Evolutionary conservation across 2,113 vertebrate species (phyloP).

Genomic region (Thymallus thymallus): DNA sequence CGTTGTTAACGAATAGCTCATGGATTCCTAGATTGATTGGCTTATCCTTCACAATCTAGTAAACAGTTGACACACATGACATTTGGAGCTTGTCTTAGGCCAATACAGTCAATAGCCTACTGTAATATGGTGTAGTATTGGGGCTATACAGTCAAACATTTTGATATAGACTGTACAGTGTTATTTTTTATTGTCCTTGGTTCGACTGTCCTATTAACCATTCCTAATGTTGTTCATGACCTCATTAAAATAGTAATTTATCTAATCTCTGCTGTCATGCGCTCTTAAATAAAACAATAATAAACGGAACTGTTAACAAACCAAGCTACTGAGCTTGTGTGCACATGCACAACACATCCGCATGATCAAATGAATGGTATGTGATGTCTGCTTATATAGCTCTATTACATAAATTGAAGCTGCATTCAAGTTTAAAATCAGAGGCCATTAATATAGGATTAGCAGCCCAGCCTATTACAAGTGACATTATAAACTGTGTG

Average conservation of each 20-base stretch:
- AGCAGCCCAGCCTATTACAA: too few species aligned
- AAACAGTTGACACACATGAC: slow-evolving; percentile 4
- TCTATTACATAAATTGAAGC: not conserved
- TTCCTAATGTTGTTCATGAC: not conserved
- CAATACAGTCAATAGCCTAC: not conserved
- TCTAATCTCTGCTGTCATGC: not conserved
- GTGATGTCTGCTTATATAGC: not conserved
- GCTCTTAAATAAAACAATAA: not conserved
- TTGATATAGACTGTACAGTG: not conserved
- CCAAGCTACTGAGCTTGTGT: not conserved
- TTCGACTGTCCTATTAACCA: not conserved
- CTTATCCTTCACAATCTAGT: slow-evolving; percentile 18
- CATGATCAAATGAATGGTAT: not conserved
- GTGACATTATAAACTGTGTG: too few species aligned
- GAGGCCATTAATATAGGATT: too few species aligned
- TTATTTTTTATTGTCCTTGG: not conserved
- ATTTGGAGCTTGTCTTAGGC: not conserved
- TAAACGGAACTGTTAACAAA: not conserved
- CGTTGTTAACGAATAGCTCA: slow-evolving; percentile 20
- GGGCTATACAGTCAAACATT: too few species aligned
- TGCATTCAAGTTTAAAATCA: not conserved
- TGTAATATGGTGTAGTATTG: too few species aligned
- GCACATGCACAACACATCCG: not conserved
- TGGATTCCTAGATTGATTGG: slow-evolving; percentile 10
- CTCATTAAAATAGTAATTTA: not conserved